Conservation (phyloP, 2,113 vertebrate genomes). For the Microcebus jonahi region DNA sequence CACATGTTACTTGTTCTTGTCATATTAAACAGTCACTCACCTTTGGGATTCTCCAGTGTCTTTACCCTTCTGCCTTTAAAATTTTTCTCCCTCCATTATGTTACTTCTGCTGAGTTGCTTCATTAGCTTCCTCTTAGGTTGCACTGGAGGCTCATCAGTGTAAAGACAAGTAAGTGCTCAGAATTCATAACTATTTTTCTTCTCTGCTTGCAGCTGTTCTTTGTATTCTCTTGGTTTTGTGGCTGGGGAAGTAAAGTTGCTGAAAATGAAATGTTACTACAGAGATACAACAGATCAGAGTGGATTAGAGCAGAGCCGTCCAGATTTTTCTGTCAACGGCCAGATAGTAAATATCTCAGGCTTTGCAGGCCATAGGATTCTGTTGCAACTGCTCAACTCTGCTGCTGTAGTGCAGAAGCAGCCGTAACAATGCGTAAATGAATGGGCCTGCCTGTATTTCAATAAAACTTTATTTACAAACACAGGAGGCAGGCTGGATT, state of each 20-base stretch:
- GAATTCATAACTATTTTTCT: background rate
- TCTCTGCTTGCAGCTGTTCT: background rate
- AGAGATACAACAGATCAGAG: background rate
- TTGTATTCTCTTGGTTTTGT: conserved; percentile 41
- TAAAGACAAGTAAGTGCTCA: background rate
- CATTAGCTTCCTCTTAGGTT: background rate
- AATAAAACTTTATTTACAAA: background rate
- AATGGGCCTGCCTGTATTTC: background rate
- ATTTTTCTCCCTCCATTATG: background rate
- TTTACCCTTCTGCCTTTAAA: background rate
- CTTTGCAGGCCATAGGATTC: background rate
- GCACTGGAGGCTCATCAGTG: background rate
- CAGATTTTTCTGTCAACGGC: background rate
- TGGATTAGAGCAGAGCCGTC: background rate
- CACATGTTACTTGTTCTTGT: background rate
- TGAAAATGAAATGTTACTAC: background rate
- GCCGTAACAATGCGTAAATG: background rate
- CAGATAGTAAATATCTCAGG: background rate
- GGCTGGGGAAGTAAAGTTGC: background rate
- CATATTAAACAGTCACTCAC: background rate
- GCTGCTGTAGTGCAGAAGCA: background rate
- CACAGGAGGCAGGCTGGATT: background rate
- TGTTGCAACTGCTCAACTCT: background rate
- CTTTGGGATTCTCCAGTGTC: background rate
- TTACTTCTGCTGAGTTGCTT: background rate